phyloP scores from a whole-genome alignment of 2,113 vertebrate genomes.

The Channa maculata region DNA sequence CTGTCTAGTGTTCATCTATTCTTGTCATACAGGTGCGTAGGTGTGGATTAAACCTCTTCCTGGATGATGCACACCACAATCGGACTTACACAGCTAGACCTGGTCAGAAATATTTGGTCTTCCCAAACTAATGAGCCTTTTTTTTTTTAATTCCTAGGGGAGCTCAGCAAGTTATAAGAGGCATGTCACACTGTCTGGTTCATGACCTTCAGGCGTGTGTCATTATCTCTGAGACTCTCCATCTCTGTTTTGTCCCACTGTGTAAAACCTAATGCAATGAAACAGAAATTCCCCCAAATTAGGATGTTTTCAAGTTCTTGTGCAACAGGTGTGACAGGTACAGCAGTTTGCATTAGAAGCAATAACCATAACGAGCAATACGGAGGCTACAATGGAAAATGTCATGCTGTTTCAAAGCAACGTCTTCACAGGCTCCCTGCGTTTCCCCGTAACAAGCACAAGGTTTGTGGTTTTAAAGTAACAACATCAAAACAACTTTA shows the following conservation, averaged over 20 bases:
- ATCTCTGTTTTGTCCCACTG: slow-evolving; percentile 25
- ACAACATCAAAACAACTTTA: slow-evolving; percentile 38
- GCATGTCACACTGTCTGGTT: slow-evolving; percentile 52
- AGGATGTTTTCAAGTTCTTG: slow-evolving; percentile 5
- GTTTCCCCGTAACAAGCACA: neutral
- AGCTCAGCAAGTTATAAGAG: slow-evolving; percentile 22
- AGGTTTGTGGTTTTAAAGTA: slow-evolving; percentile 34
- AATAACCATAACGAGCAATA: neutral
- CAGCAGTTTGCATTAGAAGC: slow-evolving; percentile 1
- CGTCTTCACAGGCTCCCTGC: neutral
- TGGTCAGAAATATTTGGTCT: neutral
- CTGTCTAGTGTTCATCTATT: slow-evolving; percentile 61
- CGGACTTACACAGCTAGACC: slow-evolving; percentile 11
- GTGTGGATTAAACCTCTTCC: slow-evolving; percentile 52
- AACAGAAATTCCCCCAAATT: slow-evolving; percentile 6
- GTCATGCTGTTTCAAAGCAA: slow-evolving; percentile 4
- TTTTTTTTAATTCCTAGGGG: slow-evolving; percentile 27
- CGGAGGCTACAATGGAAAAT: slow-evolving; percentile 1
- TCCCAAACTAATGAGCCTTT: slow-evolving; percentile 43
- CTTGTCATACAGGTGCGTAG: slow-evolving; percentile 51
- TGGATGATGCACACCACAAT: slow-evolving; percentile 17
- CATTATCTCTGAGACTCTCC: slow-evolving; percentile 26
- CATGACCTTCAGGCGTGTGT: slow-evolving; percentile 40
- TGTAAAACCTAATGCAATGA: neutral
- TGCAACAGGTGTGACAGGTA: slow-evolving; percentile 37